These are phyloP conservation scores for Catocala nupta DNA, from an alignment of 2,888 invertebrate genomes.

Conservation along the genomic window DNA sequence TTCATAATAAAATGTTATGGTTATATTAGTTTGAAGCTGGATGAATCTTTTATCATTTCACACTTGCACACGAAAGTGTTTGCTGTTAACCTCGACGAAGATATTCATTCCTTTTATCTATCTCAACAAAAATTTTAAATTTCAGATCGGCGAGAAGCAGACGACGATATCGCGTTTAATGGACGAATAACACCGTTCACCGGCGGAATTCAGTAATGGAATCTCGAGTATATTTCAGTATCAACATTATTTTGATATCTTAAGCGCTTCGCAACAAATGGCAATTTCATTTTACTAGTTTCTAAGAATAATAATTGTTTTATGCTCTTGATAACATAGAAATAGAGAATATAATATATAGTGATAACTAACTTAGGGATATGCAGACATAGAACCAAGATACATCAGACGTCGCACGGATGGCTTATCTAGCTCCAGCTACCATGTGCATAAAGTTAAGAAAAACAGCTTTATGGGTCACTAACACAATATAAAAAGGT, in stretches of 20 bases:
- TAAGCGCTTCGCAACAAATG: constrained; percentile 51
- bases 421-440: too few species aligned
- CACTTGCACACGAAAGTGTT: constrained; percentile 48
- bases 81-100: constrained; percentile 59
- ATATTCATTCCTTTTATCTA: constrained; percentile 74
- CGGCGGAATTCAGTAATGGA: constrained; percentile 63
- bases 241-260: constrained; percentile 63
- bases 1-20: not conserved
- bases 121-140: constrained; percentile 65
- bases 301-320: not conserved
- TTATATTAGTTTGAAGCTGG: not conserved
- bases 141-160: constrained; percentile 63
- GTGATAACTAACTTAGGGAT: too few species aligned
- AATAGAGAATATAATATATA: too few species aligned
- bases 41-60: constrained; percentile 30
- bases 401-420: too few species aligned
- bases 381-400: too few species aligned
- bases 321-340: not conserved
- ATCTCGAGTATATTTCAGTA: constrained; percentile 65
- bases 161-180: constrained; percentile 63
- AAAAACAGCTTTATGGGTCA: too few species aligned
- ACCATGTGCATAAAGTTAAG: too few species aligned
- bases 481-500: too few species aligned
- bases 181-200: constrained; percentile 72
- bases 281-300: constrained; percentile 28